Evolutionary conservation across 2,113 vertebrate species (phyloP).

Genomic region (Stigmatopora nigra): DNA sequence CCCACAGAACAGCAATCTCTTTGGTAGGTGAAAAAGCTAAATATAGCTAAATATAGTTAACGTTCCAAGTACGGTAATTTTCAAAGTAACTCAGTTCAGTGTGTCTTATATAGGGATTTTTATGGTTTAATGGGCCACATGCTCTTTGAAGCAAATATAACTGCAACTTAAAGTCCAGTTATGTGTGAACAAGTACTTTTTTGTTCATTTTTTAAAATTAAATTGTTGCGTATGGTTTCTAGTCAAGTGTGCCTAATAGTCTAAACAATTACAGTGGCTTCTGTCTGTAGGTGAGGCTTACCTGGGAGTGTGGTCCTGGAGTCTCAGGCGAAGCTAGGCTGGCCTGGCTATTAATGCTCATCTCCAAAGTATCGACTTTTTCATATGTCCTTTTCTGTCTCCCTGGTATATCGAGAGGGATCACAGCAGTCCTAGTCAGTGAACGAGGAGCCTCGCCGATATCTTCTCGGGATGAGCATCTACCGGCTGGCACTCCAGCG

Average conservation of each 20-base stretch:
- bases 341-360: conserved; percentile 72
- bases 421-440: conserved; percentile 53
- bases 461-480: conserved; percentile 71
- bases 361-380: conserved; percentile 84
- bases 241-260: neutral
- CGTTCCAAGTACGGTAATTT: no score
- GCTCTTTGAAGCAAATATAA: no score
- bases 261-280: neutral
- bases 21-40: neutral
- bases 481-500: conserved; percentile 25
- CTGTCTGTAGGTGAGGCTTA: conserved; percentile 37
- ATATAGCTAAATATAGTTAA: neutral
- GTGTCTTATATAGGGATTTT: no score
- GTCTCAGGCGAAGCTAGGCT: conserved; percentile 71
- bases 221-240: neutral
- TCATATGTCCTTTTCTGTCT: conserved; percentile 86
- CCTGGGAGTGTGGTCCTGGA: conserved; percentile 70
- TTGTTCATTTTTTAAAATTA: no score
- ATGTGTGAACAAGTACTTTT: no score
- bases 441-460: conserved; percentile 61
- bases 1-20: neutral
- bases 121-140: no score
- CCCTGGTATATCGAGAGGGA: conserved; percentile 64
- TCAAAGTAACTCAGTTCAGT: no score
- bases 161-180: no score